phyloP scores from a whole-genome alignment of 2,888 invertebrate species.

The Pandemis corylana region DNA sequence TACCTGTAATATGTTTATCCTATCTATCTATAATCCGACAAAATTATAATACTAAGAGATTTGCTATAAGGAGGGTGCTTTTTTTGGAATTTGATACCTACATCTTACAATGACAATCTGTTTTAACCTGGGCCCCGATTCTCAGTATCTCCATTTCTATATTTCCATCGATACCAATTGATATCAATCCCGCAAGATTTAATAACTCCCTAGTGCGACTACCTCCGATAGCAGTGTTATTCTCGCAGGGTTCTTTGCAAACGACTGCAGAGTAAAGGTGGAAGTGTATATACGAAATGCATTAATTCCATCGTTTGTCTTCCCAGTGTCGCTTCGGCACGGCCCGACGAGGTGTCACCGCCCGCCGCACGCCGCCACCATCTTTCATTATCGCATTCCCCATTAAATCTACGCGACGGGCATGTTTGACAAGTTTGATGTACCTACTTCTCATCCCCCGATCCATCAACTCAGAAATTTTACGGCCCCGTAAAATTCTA shows the following conservation, averaged over 20 bases:
- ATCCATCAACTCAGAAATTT: conserved; percentile 46
- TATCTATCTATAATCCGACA: too few species aligned
- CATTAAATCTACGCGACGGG: conserved; percentile 44
- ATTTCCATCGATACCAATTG: too few species aligned
- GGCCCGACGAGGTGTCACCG: conserved; percentile 13
- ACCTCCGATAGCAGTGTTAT: neutral
- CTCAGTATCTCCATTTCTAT: too few species aligned
- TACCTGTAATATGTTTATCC: too few species aligned
- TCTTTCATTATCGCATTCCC: conserved; percentile 49
- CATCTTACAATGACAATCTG: neutral
- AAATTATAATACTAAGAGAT: too few species aligned
- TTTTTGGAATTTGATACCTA: too few species aligned
- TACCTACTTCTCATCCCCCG: conserved; percentile 47
- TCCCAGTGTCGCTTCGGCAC: neutral
- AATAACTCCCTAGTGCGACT: neutral
- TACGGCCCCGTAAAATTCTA: conserved; percentile 45
- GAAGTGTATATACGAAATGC: neutral
- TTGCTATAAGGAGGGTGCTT: too few species aligned
- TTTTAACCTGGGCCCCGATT: neutral
- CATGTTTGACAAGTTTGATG: conserved; percentile 53
- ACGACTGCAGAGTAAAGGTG: neutral
- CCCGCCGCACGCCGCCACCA: conserved; percentile 42
- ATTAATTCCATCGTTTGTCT: conserved; percentile 12
- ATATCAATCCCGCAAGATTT: neutral
- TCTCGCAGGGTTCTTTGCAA: neutral